Percentiles rank a stretch among this genome's conserved stretches.
phyloP scores from a whole-genome alignment of 2,113 vertebrate species.

The Brachypteracias leptosomus region DNA sequence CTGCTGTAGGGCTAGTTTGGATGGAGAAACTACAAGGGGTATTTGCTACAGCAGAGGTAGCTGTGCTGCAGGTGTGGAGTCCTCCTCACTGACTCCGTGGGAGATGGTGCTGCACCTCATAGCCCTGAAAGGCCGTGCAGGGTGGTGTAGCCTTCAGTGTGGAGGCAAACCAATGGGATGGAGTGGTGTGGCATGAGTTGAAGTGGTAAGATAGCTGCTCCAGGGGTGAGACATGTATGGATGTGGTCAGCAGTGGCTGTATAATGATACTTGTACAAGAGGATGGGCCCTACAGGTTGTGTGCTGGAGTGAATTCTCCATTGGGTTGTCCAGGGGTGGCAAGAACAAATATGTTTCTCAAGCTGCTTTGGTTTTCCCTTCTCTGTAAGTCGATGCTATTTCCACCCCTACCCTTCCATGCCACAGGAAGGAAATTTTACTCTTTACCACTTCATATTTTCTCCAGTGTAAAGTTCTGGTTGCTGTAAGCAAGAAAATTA shows the following conservation, averaged over 20 bases:
- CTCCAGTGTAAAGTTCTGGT: not conserved
- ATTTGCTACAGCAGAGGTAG: not conserved
- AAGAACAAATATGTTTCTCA: not conserved
- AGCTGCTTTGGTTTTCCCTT: not conserved
- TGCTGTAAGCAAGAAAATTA: not conserved
- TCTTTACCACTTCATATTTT: not conserved
- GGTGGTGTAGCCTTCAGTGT: not conserved
- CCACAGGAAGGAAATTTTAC: not conserved
- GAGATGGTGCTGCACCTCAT: not conserved
- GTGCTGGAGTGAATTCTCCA: not conserved
- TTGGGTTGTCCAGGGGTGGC: not conserved
- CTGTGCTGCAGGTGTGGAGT: not conserved
- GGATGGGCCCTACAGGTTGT: no score
- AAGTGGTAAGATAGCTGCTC: not conserved
- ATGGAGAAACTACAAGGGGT: not conserved
- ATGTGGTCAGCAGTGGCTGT: not conserved
- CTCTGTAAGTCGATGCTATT: not conserved
- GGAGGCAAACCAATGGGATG: not conserved
- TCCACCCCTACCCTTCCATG: not conserved
- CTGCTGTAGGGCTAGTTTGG: not conserved
- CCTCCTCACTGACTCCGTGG: not conserved
- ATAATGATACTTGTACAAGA: not conserved
- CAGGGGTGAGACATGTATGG: not conserved
- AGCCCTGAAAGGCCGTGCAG: not conserved
- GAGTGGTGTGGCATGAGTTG: not conserved